phyloP scores from a whole-genome alignment of 2,797 vertebrate species.

The Myiotriccus ornatus region DNA sequence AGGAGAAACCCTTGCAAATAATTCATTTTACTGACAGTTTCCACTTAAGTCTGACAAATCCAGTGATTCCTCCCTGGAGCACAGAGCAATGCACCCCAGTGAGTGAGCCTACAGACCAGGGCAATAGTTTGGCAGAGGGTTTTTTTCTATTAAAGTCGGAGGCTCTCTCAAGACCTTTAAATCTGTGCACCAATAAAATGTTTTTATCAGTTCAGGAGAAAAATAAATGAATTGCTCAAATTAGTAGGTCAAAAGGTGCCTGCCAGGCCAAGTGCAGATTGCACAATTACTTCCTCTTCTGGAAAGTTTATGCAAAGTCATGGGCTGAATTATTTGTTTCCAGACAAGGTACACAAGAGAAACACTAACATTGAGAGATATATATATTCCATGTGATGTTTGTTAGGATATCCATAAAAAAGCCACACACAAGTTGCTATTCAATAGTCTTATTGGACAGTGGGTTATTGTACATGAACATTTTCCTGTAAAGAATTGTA shows the following conservation, averaged over 20 bases:
- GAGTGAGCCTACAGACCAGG: not conserved
- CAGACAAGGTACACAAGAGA: not conserved
- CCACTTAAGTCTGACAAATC: not conserved
- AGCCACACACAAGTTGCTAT: not conserved
- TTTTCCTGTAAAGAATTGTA: not conserved
- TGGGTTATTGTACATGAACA: fast-evolving
- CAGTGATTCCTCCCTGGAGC: not conserved
- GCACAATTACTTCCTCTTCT: constrained; percentile 2
- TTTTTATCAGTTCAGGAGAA: not conserved
- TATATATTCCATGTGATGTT: not conserved
- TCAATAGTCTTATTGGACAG: not conserved
- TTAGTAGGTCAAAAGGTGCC: not conserved
- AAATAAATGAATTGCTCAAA: not conserved
- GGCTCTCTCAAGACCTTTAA: not conserved
- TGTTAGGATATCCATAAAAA: not conserved
- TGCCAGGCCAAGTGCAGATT: not conserved
- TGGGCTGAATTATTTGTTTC: not conserved
- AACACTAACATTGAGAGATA: not conserved
- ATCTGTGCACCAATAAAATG: not conserved
- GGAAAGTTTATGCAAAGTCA: not conserved
- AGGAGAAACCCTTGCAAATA: not conserved
- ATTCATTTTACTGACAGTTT: not conserved
- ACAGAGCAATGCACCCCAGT: not conserved
- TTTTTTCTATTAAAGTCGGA: not conserved
- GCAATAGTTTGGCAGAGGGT: not conserved